Evolutionary conservation across 2,797 vertebrate genomes (phyloP).

Genomic region (Epinephelus malabaricus): DNA sequence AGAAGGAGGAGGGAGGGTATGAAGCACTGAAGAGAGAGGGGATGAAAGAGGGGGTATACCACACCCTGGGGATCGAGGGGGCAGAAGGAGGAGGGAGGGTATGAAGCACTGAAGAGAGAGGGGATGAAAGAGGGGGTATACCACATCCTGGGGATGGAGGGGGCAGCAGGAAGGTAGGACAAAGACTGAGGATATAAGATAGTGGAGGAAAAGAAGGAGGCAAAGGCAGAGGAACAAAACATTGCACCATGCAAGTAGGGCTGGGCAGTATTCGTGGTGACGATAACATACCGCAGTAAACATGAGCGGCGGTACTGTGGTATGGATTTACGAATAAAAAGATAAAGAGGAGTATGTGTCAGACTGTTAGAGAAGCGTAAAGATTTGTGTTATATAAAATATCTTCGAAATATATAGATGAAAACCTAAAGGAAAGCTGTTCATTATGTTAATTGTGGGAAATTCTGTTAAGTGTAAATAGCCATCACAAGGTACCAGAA

Average conservation of each 20-base stretch:
- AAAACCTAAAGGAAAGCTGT: neutral
- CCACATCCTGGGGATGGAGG: neutral
- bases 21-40: constrained; percentile 32
- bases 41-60: constrained; percentile 2
- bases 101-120: constrained; percentile 32
- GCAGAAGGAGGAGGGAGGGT: neutral
- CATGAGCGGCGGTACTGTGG: too few species aligned
- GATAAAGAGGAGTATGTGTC: too few species aligned
- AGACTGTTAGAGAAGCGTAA: neutral
- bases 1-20: fast-evolving
- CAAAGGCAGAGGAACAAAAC: neutral
- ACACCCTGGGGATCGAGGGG: fast-evolving
- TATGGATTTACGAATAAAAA: neutral
- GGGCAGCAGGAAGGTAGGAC: neutral
- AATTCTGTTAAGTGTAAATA: neutral
- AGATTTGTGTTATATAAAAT: neutral
- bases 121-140: constrained; percentile 2
- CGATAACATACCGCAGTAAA: too few species aligned
- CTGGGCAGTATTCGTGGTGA: neutral
- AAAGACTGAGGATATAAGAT: neutral
- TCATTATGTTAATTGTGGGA: neutral
- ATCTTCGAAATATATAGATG: neutral
- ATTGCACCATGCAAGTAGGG: too few species aligned
- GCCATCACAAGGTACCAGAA: neutral
- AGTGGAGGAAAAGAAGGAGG: neutral